phyloP scores from a whole-genome alignment of 2,888 invertebrate species.

The Eupithecia vulgata region DNA sequence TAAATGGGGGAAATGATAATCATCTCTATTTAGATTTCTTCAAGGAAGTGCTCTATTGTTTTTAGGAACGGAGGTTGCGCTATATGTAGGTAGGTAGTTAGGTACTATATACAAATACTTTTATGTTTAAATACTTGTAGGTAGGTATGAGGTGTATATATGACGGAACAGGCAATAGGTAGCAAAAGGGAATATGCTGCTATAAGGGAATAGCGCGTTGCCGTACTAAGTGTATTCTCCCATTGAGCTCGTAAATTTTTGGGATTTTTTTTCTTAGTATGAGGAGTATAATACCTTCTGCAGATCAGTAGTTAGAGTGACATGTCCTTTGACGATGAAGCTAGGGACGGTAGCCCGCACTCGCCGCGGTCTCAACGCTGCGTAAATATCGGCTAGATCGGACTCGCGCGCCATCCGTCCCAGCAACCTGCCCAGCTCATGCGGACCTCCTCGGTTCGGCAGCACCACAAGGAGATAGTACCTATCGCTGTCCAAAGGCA shows the following conservation, averaged over 20 bases:
- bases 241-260: background rate
- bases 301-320: constrained; percentile 91
- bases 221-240: background rate
- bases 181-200: no score
- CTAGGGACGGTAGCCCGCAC: constrained; percentile 91
- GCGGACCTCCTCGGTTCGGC: constrained; percentile 86
- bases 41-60: constrained; percentile 34
- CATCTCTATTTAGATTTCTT: constrained; percentile 25
- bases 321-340: constrained; percentile 90
- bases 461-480: constrained; percentile 90
- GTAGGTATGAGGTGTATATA: background rate
- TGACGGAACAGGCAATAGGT: background rate
- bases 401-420: constrained; percentile 85
- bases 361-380: constrained; percentile 87
- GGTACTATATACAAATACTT: background rate
- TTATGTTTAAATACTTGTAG: background rate
- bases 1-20: constrained; percentile 26
- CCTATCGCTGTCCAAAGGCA: constrained; percentile 91
- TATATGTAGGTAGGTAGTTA: no score
- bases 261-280: background rate
- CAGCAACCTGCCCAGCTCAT: constrained; percentile 86
- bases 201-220: no score
- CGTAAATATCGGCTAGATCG: constrained; percentile 87
- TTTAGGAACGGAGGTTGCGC: constrained; percentile 26
- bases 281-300: constrained; percentile 87